Evolutionary conservation across 2,113 vertebrate genomes (phyloP), one percentile per base, ranked within the genome.

Genomic region (Martes martes): DNA sequence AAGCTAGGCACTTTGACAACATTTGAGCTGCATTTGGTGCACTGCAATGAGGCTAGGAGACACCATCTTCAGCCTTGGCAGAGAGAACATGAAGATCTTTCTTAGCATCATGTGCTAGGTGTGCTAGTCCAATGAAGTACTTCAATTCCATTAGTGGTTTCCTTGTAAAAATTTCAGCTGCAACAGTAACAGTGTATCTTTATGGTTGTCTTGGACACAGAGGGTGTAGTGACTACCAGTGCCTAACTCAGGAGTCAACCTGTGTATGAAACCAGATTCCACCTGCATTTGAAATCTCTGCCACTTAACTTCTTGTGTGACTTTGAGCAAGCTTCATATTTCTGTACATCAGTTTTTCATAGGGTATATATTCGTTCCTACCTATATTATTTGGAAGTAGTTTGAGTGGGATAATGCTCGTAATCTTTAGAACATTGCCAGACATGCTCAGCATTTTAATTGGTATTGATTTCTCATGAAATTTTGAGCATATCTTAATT

Each of bases 391-490:
- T 85, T 45, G 74, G 85, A 94, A 83, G 42, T 57, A 87, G 89
- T 88, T 86, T 89, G 92, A 86, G 19, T 94, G 84, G 18, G 18
- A 59, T 83, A 74, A 83, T 8, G 24, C 81, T 85, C 85, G 2
- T 13, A n/a, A 52, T 28, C 15, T 86, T 92, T 89, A 91, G 92
- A 89, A 82, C 39, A 47, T 67, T 74, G 55, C 52, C 79, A 93
- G 69, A 91, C 1, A 45, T 28, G 14, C 31, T 85, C 67, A 31
- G 42, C 45, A 47, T 89, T 86, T 92, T 94, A 93, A 61, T 76
- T 57, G 87, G 63, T 85, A 94, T 67, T 90, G 83, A 94, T 87
- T 97, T 93, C 86, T 96, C 79, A 52, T 74, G 92, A 89, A 47
- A 89, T 87, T 93, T 33, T 87, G 61, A 94, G 33, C 31, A 59